phyloP scores from a whole-genome alignment of 2,797 vertebrate genomes.

The Orientallactaga sibirica region DNA sequence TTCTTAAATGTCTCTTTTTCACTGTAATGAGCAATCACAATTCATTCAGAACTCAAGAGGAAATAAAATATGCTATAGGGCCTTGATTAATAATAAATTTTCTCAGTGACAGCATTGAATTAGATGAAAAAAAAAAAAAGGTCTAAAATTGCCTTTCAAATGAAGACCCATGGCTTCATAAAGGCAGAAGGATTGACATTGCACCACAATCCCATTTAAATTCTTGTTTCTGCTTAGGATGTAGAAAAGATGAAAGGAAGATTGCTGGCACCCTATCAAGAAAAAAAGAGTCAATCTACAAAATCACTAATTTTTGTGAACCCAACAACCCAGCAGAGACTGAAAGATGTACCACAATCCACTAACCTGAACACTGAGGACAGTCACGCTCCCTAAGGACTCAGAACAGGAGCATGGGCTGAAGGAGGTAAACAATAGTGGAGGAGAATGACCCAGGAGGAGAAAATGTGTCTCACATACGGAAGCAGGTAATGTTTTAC shows the following conservation, averaged over 20 bases:
- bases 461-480: too few species aligned
- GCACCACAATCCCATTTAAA: slow-evolving; percentile 75
- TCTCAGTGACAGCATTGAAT: slow-evolving; percentile 80
- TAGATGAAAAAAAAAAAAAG: slow-evolving; percentile 71
- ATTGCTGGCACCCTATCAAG: background rate
- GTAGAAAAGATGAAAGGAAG: background rate
- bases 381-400: background rate
- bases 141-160: slow-evolving; percentile 84
- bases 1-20: slow-evolving; percentile 70
- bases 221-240: slow-evolving; percentile 7
- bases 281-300: background rate
- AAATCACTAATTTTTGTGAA: slow-evolving; percentile 15
- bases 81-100: slow-evolving; percentile 83
- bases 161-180: slow-evolving; percentile 78
- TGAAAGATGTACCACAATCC: background rate
- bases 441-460: background rate
- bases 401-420: background rate
- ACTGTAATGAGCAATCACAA: slow-evolving; percentile 71
- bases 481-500: too few species aligned
- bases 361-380: background rate
- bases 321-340: background rate
- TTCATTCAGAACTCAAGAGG: slow-evolving; percentile 64
- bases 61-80: slow-evolving; percentile 83
- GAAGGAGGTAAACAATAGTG: background rate
- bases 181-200: slow-evolving; percentile 78